Evolutionary conservation across 2,113 vertebrate species (phyloP).

Genomic region (Cyanoramphus novaezelandiae): DNA sequence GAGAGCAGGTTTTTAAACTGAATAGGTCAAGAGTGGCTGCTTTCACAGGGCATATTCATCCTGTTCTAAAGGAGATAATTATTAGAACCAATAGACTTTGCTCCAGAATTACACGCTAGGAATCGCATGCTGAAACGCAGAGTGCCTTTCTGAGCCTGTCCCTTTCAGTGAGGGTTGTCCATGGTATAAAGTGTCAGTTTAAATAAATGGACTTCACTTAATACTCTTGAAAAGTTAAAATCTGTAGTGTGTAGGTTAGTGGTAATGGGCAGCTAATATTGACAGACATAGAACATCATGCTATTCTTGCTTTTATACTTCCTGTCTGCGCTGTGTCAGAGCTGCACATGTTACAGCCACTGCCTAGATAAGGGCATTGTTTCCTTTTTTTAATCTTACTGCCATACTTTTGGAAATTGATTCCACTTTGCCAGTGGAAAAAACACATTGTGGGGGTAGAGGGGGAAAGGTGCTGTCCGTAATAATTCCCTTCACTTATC

Average conservation of each 20-base stretch:
- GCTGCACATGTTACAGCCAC: not conserved
- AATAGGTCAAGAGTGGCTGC: constrained; percentile 3
- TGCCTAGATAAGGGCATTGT: not conserved
- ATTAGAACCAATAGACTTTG: not conserved
- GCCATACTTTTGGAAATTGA: constrained; percentile 19
- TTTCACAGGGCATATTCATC: not conserved
- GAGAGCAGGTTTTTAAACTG: constrained; percentile 1
- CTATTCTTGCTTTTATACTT: constrained; percentile 30
- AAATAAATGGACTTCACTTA: not conserved
- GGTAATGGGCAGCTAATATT: constrained; percentile 27
- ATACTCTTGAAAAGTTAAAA: not conserved
- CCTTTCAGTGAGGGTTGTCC: not conserved
- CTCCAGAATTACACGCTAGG: not conserved
- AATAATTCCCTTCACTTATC: not conserved
- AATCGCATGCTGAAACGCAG: not conserved
- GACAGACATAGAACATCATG: not conserved
- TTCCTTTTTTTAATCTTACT: not conserved
- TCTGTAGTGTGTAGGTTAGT: not conserved
- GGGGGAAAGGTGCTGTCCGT: constrained; percentile 5
- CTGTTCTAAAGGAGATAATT: not conserved
- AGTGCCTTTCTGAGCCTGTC: constrained; percentile 55
- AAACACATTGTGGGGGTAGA: not conserved
- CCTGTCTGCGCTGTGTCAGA: constrained; percentile 17
- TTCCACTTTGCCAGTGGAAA: constrained; percentile 39
- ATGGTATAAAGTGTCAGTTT: not conserved